Base-by-base conservation (phyloP, 2,797 vertebrate species). In the Mormyrus hasselquistii region DNA sequence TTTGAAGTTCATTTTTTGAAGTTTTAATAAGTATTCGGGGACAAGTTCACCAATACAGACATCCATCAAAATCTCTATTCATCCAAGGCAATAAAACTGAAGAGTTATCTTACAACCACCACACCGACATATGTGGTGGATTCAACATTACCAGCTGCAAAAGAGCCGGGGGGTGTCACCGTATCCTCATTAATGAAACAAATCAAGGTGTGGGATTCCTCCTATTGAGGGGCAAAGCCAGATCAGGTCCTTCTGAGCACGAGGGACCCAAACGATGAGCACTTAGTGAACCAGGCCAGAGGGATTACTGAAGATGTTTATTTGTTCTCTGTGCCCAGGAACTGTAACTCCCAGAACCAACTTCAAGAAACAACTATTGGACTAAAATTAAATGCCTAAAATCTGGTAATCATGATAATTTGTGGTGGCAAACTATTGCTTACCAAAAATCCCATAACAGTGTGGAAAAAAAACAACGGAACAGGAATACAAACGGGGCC, bases 151-250 rank as follows among this genome's bases (percentile, higher is more conserved):
- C 91, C 92, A 92, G 94, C 91, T 94, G 92, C 91, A 92, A 95
- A 93, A 94, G 92, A 93, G 93, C 95, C 94, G 92, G 93, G 93
- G 93, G 94, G 95, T 95, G 94, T 95, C 94, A 91, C 93, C 91
- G 90, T 95, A 94, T 93, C 94, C 94, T 94, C 93, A 93, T 95
- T 95, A 95, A 94, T 93, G 93, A 91, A 94, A 93, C 93, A 95
- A 92, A 93, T 93, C 86, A 90, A 92, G 92, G 92, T 91, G 88
- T 92, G 93, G 93, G 93, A 93, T 93, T 93, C 94, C 94, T 94
- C 93, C 95, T 94, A 94, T 94, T 93, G 91, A 93, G 90, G 92
- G 92, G 93, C 92, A 93, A 92, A 93, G 92, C 93, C 94, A 95
- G 94, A 94, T 94, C 93, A 93, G 94, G 93, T 94, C 93, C 95